These are phyloP conservation scores for Ammodytes marinus DNA, from an alignment of 2,113 vertebrate genomes.

Conservation along the genomic window DNA sequence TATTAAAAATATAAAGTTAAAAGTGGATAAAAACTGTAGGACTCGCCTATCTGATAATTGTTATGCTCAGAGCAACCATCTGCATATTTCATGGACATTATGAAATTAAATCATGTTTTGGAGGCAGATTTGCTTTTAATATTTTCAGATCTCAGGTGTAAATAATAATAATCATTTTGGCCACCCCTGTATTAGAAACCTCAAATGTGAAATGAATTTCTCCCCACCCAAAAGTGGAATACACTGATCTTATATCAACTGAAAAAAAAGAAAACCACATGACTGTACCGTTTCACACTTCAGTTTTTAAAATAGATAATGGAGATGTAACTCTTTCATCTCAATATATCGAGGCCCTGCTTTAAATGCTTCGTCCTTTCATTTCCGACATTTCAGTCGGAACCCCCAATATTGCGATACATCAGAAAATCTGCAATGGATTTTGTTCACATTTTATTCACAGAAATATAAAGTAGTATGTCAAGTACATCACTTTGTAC, in stretches of 20 bases:
- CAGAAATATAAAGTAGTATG: constrained; percentile 89
- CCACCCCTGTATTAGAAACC: too few relatives aligned
- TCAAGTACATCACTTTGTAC: constrained; percentile 87
- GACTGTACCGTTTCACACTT: not conserved
- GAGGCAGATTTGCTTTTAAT: too few relatives aligned
- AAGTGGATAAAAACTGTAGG: too few relatives aligned
- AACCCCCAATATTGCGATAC: not conserved
- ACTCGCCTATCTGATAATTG: too few relatives aligned
- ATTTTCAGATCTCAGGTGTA: too few relatives aligned
- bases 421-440: not conserved
- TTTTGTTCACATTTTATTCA: constrained; percentile 86
- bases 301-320: not conserved
- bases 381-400: not conserved
- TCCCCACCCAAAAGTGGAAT: not conserved
- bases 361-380: not conserved
- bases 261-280: constrained; percentile 5
- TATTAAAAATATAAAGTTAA: too few relatives aligned
- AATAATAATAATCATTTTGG: too few relatives aligned
- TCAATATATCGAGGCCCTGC: not conserved
- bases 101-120: too few relatives aligned
- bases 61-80: too few relatives aligned
- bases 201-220: too few relatives aligned
- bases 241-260: not conserved
- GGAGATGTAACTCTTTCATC: not conserved
- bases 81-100: too few relatives aligned